Evolutionary conservation across 1,140 invertebrate genomes (phyloP), one percentile per base, ranked within the genome.

Genomic region (Zophobas morio): DNA sequence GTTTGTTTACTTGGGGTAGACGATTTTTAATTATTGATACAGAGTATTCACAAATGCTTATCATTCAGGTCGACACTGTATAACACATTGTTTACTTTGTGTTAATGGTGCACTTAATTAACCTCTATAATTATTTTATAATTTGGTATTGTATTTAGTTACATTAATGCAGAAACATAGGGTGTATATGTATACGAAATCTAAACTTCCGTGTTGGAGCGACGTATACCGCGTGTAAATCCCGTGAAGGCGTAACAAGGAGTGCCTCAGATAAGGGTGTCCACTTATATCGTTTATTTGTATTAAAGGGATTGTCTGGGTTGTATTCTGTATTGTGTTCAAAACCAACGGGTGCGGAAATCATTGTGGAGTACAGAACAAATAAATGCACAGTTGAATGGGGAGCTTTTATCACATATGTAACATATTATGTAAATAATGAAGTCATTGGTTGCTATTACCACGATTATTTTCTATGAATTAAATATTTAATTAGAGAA

Each of bases 291-390:
- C 6, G 6, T 51, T 4, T 51, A 51, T 63, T 63, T 56, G 54
- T 35, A 32, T 63, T 33, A 54, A 72, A 72, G 47, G 47, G 70
- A 72, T 72, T 72, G n/a, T 72, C 32, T 53, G 32, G 36, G 20
- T 20, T 20, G 51, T 32, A 5, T 36, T 49, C 8, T 51, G 34
- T 6, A 72, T 72, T 72, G 70, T 72, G 51, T 72, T 72, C 6
- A 8, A 46, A 51, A 20, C 36, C 6, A 51, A 72, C 70, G 53
- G 70, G 70, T 72, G 70, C 70, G 70, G 70, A 72, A 72, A 71
- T 71, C 47, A 36, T 71, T 71, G 66, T 42, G 32, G 66, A 47
- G 34, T 8, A 71, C 57, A 63, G 57, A 63, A 20, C 20, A 20
- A 20, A 20, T 20, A 20, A 20, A 20, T 36, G 36, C 6, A 63